Base-by-base conservation (phyloP, 2,888 invertebrate genomes). In the Allophyes oxyacanthae region DNA sequence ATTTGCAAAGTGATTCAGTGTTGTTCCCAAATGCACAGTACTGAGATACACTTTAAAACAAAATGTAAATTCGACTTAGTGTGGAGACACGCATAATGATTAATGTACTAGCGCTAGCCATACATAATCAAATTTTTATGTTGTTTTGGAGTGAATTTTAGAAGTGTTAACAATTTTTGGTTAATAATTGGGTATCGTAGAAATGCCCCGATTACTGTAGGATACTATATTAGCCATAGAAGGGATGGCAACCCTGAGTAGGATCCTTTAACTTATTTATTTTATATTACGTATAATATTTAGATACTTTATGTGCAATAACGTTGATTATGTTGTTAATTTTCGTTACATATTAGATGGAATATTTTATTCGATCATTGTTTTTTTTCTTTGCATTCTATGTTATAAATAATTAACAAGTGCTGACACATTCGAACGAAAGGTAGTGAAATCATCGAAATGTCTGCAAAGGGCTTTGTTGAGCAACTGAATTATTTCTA, bases 361-460 rank as follows among this genome's bases (percentile, higher is more conserved):
- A 30, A 4, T 40, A 7, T 25, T 40, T 49, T 34, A 15, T 53
- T 45, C 33, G 14, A 14, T 33, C 9, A n/a, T n/a, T 2, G 25
- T 20, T 2, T 6, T 6, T 34, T 34, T 5, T 28, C 9, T 25
- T 3, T 11, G 7, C 33, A 33, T 20, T 30, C 15, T 11, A 10
- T 30, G 30, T 34, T 58, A 41, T 52, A 65, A 37, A 14, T 33
- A 26, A 26, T 36, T 13, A 28, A 28, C 33, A 6, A 15, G 11
- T 40, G 15, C 36, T 38, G 60, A 33, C 14, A 44, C 40, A 41
- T 49, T 10, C n/a, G 30, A 63, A 58, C 37, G 5, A 38, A 57
- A 41, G 57, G 57, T 68, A 66, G 48, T 63, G 65, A 57, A 57
- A 63, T 63, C 69, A 66, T 50, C 66, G 66, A 66, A 56, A 49